Conservation (phyloP, 2,113 vertebrate species). For the Nycticorax nycticorax region DNA sequence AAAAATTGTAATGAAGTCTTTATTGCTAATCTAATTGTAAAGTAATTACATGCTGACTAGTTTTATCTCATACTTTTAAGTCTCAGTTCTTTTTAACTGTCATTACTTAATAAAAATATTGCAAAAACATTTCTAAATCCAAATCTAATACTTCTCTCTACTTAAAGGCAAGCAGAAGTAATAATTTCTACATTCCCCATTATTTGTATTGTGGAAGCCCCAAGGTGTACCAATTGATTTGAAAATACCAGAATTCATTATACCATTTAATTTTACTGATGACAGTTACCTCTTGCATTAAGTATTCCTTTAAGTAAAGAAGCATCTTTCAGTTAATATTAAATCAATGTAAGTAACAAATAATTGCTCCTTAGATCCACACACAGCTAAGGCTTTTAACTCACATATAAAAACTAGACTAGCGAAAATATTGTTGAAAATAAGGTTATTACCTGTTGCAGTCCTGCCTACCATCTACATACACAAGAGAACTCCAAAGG, state of each 20-base stretch:
- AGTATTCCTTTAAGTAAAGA: background rate
- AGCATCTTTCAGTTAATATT: background rate
- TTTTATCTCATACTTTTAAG: background rate
- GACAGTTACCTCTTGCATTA: background rate
- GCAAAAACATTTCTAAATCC: background rate
- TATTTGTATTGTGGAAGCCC: background rate
- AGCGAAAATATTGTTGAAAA: background rate
- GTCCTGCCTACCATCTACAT: background rate
- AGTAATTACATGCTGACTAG: constrained; percentile 22
- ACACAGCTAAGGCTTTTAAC: background rate
- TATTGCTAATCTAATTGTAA: constrained; percentile 23
- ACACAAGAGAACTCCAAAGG: background rate
- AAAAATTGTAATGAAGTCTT: background rate
- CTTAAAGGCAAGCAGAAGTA: background rate
- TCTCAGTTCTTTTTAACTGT: background rate
- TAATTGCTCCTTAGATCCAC: background rate
- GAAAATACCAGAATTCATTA: background rate
- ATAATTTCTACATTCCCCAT: background rate
- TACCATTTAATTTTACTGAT: background rate
- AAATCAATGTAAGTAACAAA: background rate
- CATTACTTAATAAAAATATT: constrained; percentile 10
- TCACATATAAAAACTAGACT: background rate
- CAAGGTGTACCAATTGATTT: background rate
- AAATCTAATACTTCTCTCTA: background rate
- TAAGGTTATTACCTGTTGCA: background rate